Percentiles rank a stretch among this genome's conserved stretches.
Evolutionary conservation across 2,113 vertebrate genomes (phyloP).

Genomic region (Zosterops japonicus): DNA sequence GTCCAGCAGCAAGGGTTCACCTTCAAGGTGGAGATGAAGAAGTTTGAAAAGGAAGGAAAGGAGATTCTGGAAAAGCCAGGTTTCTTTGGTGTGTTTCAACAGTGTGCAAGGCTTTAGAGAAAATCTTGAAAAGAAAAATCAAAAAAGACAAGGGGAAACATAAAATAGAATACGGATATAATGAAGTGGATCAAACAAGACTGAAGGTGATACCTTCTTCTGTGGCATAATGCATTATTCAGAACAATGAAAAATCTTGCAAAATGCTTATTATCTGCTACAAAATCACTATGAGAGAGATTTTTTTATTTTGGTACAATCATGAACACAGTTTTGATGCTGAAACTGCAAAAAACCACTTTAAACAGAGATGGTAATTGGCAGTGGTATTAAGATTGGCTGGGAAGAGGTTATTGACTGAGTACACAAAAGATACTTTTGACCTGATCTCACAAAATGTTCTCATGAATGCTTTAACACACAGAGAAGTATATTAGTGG

Average conservation of each 20-base stretch:
- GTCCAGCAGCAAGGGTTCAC: not conserved
- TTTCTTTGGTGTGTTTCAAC: not conserved
- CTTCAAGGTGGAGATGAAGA: not conserved
- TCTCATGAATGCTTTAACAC: not conserved
- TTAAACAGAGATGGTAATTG: not conserved
- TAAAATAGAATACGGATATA: not conserved
- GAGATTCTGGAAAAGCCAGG: not conserved
- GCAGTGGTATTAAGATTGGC: not conserved
- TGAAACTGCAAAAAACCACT: not conserved
- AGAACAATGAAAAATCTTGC: not conserved
- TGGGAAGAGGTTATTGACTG: not conserved
- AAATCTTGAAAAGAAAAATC: not conserved
- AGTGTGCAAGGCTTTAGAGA: not conserved
- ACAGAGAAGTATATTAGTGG: not conserved
- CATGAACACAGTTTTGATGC: not conserved
- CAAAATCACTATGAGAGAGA: not conserved
- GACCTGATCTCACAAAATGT: not conserved
- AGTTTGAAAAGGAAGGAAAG: not conserved
- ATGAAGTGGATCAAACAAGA: not conserved
- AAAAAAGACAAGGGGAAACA: not conserved
- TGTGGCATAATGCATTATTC: not conserved
- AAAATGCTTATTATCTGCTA: not conserved
- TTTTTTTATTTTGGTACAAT: not conserved
- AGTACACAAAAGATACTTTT: not conserved
- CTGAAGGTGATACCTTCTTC: not conserved